Evolutionary conservation across 1,140 invertebrate species (phyloP).

Genomic region (Myzus persicae): DNA sequence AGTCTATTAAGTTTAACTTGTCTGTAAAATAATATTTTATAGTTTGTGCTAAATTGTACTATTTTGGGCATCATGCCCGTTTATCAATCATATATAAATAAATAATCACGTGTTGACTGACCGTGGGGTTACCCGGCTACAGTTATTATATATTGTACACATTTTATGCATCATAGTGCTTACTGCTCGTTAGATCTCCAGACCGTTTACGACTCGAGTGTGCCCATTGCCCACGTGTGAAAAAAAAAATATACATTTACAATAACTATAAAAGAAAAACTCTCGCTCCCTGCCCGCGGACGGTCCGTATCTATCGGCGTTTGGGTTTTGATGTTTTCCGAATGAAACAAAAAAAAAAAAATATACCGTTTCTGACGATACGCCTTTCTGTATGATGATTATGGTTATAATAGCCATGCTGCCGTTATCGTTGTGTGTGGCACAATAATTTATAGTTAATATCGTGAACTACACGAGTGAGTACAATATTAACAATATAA

Average conservation of each 20-base stretch:
- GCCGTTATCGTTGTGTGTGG: not conserved
- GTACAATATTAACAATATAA: not conserved
- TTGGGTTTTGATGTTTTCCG: not conserved
- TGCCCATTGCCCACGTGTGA: not conserved
- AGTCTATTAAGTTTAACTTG: too few species aligned
- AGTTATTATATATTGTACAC: not conserved
- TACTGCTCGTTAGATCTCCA: not conserved
- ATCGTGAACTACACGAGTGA: not conserved
- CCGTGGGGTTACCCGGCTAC: not conserved
- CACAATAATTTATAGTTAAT: not conserved
- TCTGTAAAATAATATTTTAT: too few species aligned
- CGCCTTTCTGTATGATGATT: not conserved
- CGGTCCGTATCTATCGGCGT: not conserved
- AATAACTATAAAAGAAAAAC: not conserved
- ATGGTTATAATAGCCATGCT: not conserved
- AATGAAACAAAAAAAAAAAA: not conserved
- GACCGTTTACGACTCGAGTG: not conserved
- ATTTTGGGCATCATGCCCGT: too few species aligned
- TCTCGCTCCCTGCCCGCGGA: not conserved
- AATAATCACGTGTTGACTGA: too few species aligned
- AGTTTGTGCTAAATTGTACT: too few species aligned
- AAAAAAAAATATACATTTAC: not conserved
- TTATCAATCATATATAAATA: too few species aligned
- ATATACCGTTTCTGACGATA: not conserved
- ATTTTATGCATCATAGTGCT: not conserved